Evolutionary conservation across 2,113 vertebrate species (phyloP), one percentile per base, ranked within the genome.

Genomic region (Lutjanus erythropterus): DNA sequence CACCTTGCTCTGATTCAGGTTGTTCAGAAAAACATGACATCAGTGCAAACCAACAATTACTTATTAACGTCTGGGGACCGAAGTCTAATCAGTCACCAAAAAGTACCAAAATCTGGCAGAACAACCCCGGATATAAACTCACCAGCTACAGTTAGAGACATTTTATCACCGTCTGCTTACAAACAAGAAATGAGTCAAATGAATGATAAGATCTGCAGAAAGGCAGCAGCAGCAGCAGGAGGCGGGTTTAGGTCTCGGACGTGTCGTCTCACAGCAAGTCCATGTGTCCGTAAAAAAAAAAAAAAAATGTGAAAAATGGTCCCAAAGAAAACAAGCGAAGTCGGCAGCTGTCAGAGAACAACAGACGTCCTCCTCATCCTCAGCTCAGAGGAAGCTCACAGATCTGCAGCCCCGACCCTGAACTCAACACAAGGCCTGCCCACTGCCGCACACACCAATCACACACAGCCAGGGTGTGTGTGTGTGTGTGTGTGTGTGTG

Each of bases 141-240:
- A 94, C 93, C 93, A 5, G 73, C 84, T 37, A 91, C 75, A 14
- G 88, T 89, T 0, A 94, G 84, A 62, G 88, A 85, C 93, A 94
- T 93, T 70, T 72, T 78, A 58, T 1, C 16, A 37, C 1, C 18
- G 29, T 55, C 29, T 27, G 37, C 14, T 58, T 44, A 46, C 31
- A 77, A 65, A 31, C 3, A 19, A 64, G 5, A 46, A 9, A 61
- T 55, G 19, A 2, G 21, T 47, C 0, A 11, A 12, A 0, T 23
- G 47, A 49, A 50, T 23, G 9, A 19, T 1, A 6, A 11, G 19
- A 15, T 60, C 10, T 44, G 69, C 0, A 7, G 39, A 53, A 0
- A 19, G 16, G 70, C 46, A 39, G 68, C 23, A 7, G 49, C n/a
- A 5, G 49, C 35, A 1, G 69, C 53, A 7, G n/a, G n/a, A n/a